Evolutionary conservation across 2,113 vertebrate genomes (phyloP).

Genomic region (Laticauda colubrina): DNA sequence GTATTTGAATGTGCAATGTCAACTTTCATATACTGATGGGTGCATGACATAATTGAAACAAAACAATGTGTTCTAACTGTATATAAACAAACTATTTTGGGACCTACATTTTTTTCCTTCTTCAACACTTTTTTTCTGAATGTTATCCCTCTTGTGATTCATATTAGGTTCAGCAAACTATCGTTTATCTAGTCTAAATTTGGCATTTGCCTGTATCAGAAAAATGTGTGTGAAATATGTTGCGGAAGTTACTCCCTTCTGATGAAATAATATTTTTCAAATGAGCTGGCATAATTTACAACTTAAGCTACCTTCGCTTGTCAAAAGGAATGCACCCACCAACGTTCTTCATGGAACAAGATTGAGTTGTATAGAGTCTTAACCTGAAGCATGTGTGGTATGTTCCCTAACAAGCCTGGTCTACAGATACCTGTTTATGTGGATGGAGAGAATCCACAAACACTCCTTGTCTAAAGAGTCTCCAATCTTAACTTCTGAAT

Average conservation of each 20-base stretch:
- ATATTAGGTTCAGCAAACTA: neutral
- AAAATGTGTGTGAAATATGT: neutral
- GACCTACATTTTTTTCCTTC: neutral
- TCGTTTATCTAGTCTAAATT: neutral
- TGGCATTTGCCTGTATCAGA: neutral
- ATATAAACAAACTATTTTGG: neutral
- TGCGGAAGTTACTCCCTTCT: conserved; percentile 1
- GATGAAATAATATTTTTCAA: conserved; percentile 14
- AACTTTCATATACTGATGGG: neutral
- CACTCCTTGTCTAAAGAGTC: neutral
- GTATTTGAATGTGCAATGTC: neutral
- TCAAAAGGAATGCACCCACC: conserved; percentile 6
- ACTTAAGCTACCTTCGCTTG: neutral
- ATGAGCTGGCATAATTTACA: conserved; percentile 19
- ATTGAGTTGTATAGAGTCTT: neutral
- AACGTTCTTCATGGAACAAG: neutral
- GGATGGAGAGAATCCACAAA: neutral
- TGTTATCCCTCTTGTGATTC: neutral
- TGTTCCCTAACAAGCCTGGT: neutral
- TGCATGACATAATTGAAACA: neutral
- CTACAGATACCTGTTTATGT: neutral
- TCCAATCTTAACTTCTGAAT: neutral
- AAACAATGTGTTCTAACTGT: neutral
- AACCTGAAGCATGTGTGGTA: neutral
- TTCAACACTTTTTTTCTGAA: neutral